Conservation (phyloP, 2,797 vertebrate species). For the Artibeus jamaicensis region DNA sequence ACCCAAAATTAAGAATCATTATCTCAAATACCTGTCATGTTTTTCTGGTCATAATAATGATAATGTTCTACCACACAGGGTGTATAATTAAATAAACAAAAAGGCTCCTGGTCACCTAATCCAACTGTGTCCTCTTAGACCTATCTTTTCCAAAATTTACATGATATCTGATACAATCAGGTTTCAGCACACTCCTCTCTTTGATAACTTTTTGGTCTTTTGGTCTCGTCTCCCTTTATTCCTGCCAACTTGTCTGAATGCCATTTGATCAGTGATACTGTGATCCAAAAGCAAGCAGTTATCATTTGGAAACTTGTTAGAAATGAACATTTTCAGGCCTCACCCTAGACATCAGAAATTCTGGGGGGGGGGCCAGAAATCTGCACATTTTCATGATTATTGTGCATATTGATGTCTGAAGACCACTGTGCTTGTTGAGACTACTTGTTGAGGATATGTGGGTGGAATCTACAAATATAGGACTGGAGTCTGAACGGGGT, state of each 20-base stretch:
- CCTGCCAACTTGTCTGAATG: background rate
- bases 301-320: background rate
- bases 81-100: slow-evolving; percentile 31
- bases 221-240: background rate
- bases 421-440: background rate
- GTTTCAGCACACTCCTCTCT: background rate
- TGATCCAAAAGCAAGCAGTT: background rate
- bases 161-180: background rate
- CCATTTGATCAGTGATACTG: background rate
- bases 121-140: background rate
- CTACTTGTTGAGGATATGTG: background rate
- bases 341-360: slow-evolving; percentile 4
- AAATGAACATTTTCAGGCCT: background rate
- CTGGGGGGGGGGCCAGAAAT: background rate
- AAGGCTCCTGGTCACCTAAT: background rate
- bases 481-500: background rate
- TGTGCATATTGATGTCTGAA: background rate
- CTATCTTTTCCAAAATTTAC: background rate
- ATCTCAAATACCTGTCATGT: background rate
- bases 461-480: background rate
- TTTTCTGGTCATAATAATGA: background rate
- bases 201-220: background rate
- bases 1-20: slow-evolving; percentile 14
- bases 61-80: background rate
- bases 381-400: background rate